phyloP scores from a whole-genome alignment of 2,797 vertebrate genomes.

The Kryptopterus vitreolus region DNA sequence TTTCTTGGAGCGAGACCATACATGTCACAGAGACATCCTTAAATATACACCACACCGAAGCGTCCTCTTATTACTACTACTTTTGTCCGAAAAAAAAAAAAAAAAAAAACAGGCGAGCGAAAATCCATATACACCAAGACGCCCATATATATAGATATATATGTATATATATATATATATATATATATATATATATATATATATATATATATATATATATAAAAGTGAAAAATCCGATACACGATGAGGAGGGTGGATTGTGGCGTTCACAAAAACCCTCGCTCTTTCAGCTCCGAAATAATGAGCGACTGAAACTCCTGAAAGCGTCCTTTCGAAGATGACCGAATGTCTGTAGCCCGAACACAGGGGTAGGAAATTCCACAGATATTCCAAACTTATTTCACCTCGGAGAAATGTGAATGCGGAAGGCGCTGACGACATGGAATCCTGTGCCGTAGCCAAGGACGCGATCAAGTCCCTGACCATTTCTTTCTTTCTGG shows the following conservation, averaged over 20 bases:
- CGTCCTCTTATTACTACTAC: conserved; percentile 11
- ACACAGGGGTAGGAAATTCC: conserved; percentile 39
- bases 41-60: conserved; percentile 12
- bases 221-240: background rate
- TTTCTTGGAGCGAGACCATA: conserved; percentile 61
- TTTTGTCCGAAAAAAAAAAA: background rate
- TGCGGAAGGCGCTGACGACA: conserved; percentile 18
- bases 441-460: background rate
- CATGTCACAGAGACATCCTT: conserved; percentile 53
- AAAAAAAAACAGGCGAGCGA: background rate
- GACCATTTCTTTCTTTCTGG: background rate
- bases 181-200: too few species aligned
- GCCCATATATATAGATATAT: too few species aligned
- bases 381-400: conserved; percentile 40
- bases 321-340: conserved; percentile 23
- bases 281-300: background rate
- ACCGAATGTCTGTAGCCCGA: conserved; percentile 24
- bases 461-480: background rate
- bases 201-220: too few species aligned
- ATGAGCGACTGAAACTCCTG: conserved; percentile 26
- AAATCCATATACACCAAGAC: conserved; percentile 2
- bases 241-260: background rate
- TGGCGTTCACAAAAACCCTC: background rate
- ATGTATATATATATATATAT: too few species aligned
- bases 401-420: conserved; percentile 33